These are phyloP conservation scores for Hirundichthys speculiger DNA, from an alignment of 2,113 vertebrate species.

Conservation along the genomic window DNA sequence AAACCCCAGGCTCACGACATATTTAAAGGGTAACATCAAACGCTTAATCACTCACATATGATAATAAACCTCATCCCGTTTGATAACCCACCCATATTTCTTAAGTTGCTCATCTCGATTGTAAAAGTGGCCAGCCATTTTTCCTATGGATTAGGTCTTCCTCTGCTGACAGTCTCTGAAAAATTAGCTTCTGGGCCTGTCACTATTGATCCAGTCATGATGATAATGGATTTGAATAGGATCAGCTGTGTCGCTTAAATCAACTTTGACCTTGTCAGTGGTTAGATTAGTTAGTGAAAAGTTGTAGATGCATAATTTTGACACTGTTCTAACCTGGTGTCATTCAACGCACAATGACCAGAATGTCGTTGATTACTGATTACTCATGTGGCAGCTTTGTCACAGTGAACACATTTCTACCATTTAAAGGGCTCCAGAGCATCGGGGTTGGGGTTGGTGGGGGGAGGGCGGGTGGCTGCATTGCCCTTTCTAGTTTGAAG, in stretches of 20 bases:
- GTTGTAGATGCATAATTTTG: background rate
- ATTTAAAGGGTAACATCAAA: constrained; percentile 63
- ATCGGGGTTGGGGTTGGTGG: too few relatives aligned
- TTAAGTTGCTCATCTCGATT: constrained; percentile 21
- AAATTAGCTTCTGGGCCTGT: constrained; percentile 53
- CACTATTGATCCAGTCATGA: constrained; percentile 62
- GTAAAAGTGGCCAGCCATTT: constrained; percentile 40
- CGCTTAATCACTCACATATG: constrained; percentile 56
- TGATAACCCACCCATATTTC: constrained; percentile 64
- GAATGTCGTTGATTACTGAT: too few relatives aligned
- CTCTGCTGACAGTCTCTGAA: constrained; percentile 56
- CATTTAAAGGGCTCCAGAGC: too few relatives aligned
- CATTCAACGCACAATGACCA: too few relatives aligned
- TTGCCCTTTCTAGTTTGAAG: too few relatives aligned
- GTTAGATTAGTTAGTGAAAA: background rate
- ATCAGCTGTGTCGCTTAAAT: constrained; percentile 40
- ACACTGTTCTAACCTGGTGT: too few relatives aligned
- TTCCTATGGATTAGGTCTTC: constrained; percentile 60
- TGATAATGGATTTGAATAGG: constrained; percentile 67
- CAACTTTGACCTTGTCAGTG: constrained; percentile 35
- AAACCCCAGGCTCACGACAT: constrained; percentile 36
- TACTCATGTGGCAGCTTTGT: too few relatives aligned
- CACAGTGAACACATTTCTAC: too few relatives aligned
- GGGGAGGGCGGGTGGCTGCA: too few relatives aligned
- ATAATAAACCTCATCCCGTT: constrained; percentile 52